Percentiles rank a stretch among this genome's conserved stretches.
Evolutionary conservation across 2,113 vertebrate species (phyloP).

Genomic region (Cephalopterus ornatus): DNA sequence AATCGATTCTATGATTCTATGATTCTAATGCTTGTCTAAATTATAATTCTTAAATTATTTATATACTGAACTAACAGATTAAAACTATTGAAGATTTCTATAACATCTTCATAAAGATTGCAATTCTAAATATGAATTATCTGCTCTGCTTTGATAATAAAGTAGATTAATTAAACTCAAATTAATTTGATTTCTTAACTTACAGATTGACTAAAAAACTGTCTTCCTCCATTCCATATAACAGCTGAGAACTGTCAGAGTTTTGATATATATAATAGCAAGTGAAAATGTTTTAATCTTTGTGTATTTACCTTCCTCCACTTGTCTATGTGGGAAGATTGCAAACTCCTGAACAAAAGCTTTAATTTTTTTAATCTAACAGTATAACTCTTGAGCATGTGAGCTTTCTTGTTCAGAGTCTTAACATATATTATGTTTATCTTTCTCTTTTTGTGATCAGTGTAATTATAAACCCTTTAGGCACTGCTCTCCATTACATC

Average conservation of each 20-base stretch:
- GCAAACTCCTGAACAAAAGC: neutral
- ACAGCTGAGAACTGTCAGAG: neutral
- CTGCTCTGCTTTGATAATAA: neutral
- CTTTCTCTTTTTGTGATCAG: neutral
- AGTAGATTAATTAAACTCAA: neutral
- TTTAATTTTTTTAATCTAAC: neutral
- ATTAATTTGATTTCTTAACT: neutral
- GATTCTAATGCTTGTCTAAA: neutral
- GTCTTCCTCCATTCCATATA: neutral
- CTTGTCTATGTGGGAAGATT: neutral
- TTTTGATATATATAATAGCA: neutral
- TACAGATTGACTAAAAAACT: neutral
- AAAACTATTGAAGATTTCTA: neutral
- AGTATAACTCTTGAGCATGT: neutral
- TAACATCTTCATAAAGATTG: neutral
- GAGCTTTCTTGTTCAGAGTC: neutral
- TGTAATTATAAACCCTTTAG: neutral
- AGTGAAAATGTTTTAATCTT: neutral
- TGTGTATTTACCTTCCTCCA: neutral
- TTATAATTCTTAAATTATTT: neutral
- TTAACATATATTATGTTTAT: neutral
- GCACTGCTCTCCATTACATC: neutral
- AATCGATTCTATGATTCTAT: too few relatives aligned
- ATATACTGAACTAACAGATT: neutral
- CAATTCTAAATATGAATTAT: neutral